Evolutionary conservation across 1,140 invertebrate genomes (phyloP).

Genomic region (Cotesia vestalis): DNA sequence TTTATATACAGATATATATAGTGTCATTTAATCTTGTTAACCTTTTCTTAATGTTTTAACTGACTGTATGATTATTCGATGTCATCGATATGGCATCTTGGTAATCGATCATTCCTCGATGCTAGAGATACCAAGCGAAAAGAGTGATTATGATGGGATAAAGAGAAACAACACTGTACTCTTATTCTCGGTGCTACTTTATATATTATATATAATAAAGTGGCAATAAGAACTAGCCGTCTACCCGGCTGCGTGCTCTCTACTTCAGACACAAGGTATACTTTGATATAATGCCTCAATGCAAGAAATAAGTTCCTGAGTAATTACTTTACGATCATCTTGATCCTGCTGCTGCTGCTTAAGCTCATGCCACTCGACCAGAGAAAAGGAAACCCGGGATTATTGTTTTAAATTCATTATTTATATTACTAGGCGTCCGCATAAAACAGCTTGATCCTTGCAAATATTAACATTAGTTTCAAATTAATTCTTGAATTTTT

Average conservation of each 20-base stretch:
- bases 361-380: conserved; percentile 4
- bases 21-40: neutral
- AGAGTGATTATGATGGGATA: conserved; percentile 4
- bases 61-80: conserved; percentile 51
- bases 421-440: too few relatives aligned
- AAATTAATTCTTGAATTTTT: too few relatives aligned
- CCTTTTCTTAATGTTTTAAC: neutral
- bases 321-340: conserved; percentile 28
- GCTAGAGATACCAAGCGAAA: conserved; percentile 4
- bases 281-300: neutral
- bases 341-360: neutral
- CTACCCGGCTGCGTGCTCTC: neutral
- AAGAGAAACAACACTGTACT: conserved; percentile 22
- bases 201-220: conserved; percentile 46
- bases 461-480: too few relatives aligned
- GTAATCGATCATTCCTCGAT: conserved; percentile 52
- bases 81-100: conserved; percentile 48
- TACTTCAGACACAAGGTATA: too few relatives aligned
- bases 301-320: conserved; percentile 36
- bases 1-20: neutral
- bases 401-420: conserved; percentile 24
- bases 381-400: conserved; percentile 12
- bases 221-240: conserved; percentile 49
- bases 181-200: conserved; percentile 43
- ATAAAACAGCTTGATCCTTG: too few relatives aligned